phyloP scores from a whole-genome alignment of 2,888 invertebrate species.

The Rhingia campestris region DNA sequence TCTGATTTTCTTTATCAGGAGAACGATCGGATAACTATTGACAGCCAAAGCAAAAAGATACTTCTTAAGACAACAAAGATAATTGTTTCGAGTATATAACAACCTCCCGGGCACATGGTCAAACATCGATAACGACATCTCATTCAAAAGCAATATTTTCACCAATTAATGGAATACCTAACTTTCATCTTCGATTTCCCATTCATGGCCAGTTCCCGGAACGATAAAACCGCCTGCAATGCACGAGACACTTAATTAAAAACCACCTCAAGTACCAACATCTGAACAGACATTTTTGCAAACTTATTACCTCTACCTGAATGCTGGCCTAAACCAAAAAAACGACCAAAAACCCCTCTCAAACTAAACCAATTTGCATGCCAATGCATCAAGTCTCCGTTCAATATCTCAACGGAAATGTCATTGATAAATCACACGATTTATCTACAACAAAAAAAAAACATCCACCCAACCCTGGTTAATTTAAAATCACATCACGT shows the following conservation, averaged over 20 bases:
- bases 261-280: constrained; percentile 34
- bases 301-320: constrained; percentile 20
- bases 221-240: constrained; percentile 4
- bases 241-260: constrained; percentile 16
- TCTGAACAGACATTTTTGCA: constrained; percentile 35
- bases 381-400: constrained; percentile 40
- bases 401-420: constrained; percentile 58
- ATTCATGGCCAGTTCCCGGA: not conserved
- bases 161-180: too few species aligned
- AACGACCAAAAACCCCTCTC: not conserved
- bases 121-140: too few species aligned
- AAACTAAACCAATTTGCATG: constrained; percentile 52
- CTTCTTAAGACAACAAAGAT: too few species aligned
- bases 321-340: constrained; percentile 28
- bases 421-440: constrained; percentile 67
- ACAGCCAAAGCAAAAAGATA: too few species aligned
- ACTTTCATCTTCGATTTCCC: too few species aligned
- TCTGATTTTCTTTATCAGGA: too few species aligned
- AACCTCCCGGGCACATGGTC: too few species aligned
- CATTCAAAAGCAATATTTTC: too few species aligned
- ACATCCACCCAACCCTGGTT: constrained; percentile 47
- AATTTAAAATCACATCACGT: constrained; percentile 65
- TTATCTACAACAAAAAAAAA: constrained; percentile 42
- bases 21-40: too few species aligned
- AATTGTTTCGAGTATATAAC: too few species aligned